Base-by-base conservation (phyloP, 2,888 invertebrate genomes). In the Branchinecta sandiegonensis region DNA sequence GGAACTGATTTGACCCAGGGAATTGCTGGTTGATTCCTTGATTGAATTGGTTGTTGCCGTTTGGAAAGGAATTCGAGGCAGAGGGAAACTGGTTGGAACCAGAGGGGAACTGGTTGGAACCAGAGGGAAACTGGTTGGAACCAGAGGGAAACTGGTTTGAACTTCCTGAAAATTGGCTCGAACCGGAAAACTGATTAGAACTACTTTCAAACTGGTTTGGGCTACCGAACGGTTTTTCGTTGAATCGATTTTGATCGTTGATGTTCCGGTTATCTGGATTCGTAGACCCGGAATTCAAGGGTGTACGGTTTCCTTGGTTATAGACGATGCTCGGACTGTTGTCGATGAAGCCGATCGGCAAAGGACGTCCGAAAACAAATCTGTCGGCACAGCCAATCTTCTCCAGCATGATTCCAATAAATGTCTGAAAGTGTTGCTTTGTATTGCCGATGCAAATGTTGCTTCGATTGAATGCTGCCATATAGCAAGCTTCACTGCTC, bases 391-490 rank as follows among this genome's bases (percentile, higher is more conserved):
- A 56, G 8, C 14, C 56, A 17, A 9, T 17, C 14, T 17, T 56
- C 17, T 56, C 56, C 1, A 56, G 56, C 9, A 56, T n/a, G 17
- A 56, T 56, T n/a, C 11, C 56, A 9, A 56, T 56, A 17, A 14
- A 56, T 56, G 56, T 56, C 56, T 56, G 56, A 17, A 56, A 56
- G 17, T 56, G 56, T 17, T 17, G n/a, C 17, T n/a, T n/a, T n/a
- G 56, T 17, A 17, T 56, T 56, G 56, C 56, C 56, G 17, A 56
- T 56, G 17, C 56, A 56, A n/a, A 56, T 9, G 56, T 17, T 56
- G 56, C 56, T 56, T 56, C 17, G 56, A 56, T 56, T 56, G 10
- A 56, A 56, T 56, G 56, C 56, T 8, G n/a, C 17, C 56, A 56
- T 56, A 9, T 56, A 56, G 56, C 56, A 56, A n/a, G 14, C 17